Conservation (phyloP, 2,797 vertebrate species). For the Danio albolineatus region DNA sequence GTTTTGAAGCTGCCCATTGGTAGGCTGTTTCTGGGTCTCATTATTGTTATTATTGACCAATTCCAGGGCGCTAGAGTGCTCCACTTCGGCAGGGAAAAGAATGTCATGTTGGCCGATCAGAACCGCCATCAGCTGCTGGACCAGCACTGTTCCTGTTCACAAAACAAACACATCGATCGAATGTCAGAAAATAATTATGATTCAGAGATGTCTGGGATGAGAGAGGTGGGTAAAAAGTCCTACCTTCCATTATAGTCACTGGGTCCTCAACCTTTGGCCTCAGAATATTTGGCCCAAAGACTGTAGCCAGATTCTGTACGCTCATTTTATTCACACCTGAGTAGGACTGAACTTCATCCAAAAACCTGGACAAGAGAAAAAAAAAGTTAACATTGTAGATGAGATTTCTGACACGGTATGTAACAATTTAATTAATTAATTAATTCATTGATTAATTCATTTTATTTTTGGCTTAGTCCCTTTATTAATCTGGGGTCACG, state of each 20-base stretch:
- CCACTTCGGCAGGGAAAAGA: conserved; percentile 87
- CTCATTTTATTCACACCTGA: conserved; percentile 98
- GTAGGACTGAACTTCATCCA: conserved; percentile 98
- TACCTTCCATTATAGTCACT: conserved; percentile 97
- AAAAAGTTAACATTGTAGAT: neutral
- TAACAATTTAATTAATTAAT: too few species aligned
- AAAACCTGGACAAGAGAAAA: conserved; percentile 81
- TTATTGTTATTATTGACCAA: conserved; percentile 89
- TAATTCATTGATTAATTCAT: too few species aligned
- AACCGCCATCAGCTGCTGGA: conserved; percentile 96
- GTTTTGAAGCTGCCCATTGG: conserved; percentile 82
- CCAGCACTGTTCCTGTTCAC: conserved; percentile 89
- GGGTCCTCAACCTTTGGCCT: conserved; percentile 96
- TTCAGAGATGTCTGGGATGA: neutral
- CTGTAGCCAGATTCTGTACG: conserved; percentile 95
- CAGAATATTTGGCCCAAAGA: conserved; percentile 96
- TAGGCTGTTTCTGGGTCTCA: conserved; percentile 78
- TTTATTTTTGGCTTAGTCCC: too few species aligned
- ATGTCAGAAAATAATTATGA: neutral
- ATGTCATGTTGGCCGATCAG: conserved; percentile 91
- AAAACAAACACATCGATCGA: conserved; percentile 34
- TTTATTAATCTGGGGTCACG: too few species aligned
- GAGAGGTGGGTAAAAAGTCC: conserved; percentile 9
- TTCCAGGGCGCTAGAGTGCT: conserved; percentile 80
- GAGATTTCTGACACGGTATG: neutral